Percentiles rank a stretch among this genome's conserved stretches.
Evolutionary conservation across 2,797 vertebrate species (phyloP).

Genomic region (Gobio occitaniae): DNA sequence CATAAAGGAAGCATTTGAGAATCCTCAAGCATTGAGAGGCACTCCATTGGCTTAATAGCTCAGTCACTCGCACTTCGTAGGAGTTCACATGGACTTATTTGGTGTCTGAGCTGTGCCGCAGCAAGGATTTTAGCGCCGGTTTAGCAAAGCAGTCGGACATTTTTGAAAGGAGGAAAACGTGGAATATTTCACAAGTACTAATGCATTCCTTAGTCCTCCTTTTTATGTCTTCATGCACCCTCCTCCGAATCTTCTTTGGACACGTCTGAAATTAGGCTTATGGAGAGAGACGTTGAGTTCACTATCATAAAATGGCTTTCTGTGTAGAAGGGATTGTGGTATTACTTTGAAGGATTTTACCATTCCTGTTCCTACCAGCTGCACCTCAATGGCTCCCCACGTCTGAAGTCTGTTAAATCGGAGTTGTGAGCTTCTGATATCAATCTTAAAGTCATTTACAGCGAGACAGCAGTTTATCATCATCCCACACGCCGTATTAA

Average conservation of each 20-base stretch:
- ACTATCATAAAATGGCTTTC: conserved; percentile 42
- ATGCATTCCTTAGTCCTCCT: conserved; percentile 19
- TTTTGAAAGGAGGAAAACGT: conserved; percentile 43
- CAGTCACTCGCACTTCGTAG: conserved; percentile 6
- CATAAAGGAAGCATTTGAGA: conserved; percentile 36
- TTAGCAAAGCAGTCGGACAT: conserved; percentile 24
- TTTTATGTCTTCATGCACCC: conserved; percentile 12
- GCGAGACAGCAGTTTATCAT: conserved; percentile 21
- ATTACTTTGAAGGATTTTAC: conserved; percentile 30
- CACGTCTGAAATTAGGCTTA: conserved; percentile 17
- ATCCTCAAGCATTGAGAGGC: conserved; percentile 43
- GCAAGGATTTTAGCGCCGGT: conserved; percentile 12
- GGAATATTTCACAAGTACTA: conserved; percentile 33
- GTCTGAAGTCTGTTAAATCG: conserved; percentile 37
- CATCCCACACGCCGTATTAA: background rate
- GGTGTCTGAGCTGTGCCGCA: conserved; percentile 19
- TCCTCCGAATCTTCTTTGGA: conserved; percentile 21
- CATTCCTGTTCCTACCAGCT: conserved; percentile 25
- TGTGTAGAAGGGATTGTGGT: background rate
- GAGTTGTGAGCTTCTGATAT: conserved; percentile 29
- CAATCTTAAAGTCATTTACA: conserved; percentile 45
- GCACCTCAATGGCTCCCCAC: conserved; percentile 4
- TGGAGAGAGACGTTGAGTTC: conserved; percentile 5
- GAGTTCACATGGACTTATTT: conserved; percentile 34
- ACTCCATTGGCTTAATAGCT: conserved; percentile 42